Evolutionary conservation across 1,140 invertebrate species (phyloP), one percentile per base, ranked within the genome.

Genomic region (Listronotus oregonensis): DNA sequence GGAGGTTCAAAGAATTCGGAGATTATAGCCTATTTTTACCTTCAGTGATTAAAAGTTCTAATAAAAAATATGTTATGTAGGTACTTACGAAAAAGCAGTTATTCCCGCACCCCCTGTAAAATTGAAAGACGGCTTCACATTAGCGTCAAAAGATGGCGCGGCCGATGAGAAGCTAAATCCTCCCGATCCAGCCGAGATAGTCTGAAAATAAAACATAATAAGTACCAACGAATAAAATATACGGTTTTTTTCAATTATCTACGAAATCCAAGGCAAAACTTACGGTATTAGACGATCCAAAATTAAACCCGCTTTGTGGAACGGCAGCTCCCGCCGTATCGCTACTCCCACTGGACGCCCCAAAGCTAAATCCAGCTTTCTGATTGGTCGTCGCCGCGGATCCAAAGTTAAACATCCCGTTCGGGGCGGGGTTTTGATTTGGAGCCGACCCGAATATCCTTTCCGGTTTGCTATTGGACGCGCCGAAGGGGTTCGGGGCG

Each of bases 381-480:
- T 74, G 66, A 50, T 65, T 62, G 54, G 56, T 67, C 34, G 67
- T 59, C 9, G 66, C 40, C n/a, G 47, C 44, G 9, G 64, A 61
- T 27, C 75, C 75, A 68, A 77, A 77, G 64, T 70, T 74, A 55
- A 77, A 77, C 37, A 56, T 55, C 6, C 70, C 70, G 49, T 68
- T 71, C 1, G 14, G 14, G 14, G 27, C n/a, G 40, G 40, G 17
- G 43, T 54, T 71, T 59, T 12, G 63, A 21, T 44, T 15, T 0
- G 63, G 15, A 1, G 54, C 43, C 21, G 54, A 34, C n/a, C 40
- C 56, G 7, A 65, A 56, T n/a, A 47, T 15, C 11, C 14, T 27
- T 10, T 43, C n/a, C 37, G 37, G 31, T 39, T 34, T 37, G 34
- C 8, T 47, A 37, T 2, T 47, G 11, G 43, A 32, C 17, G 61